phyloP scores from a whole-genome alignment of 2,113 vertebrate genomes.

The Tonatia bakeri region DNA sequence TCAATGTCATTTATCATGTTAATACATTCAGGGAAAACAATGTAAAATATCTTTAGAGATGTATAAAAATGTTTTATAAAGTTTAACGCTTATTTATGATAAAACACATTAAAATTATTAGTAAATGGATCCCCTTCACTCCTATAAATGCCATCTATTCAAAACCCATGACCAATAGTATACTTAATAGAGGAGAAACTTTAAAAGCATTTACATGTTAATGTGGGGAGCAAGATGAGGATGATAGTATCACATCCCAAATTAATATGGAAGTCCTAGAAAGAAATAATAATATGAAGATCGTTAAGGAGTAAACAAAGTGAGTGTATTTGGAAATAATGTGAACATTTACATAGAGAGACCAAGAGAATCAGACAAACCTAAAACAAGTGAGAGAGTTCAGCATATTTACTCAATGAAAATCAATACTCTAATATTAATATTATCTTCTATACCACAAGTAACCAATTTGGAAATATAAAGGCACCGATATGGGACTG shows the following conservation, averaged over 20 bases:
- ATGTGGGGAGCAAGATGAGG: conserved; percentile 1
- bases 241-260: not conserved
- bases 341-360: conserved; percentile 10
- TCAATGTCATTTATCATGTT: not conserved
- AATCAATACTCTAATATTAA: not conserved
- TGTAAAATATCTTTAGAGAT: not conserved
- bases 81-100: not conserved
- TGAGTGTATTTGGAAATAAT: not conserved
- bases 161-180: not conserved
- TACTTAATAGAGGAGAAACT: not conserved
- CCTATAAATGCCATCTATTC: not conserved
- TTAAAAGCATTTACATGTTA: not conserved
- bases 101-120: not conserved
- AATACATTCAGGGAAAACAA: not conserved
- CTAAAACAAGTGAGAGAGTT: not conserved
- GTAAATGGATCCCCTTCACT: not conserved
- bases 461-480: not conserved
- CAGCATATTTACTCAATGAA: not conserved
- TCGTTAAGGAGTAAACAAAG: conserved; percentile 2
- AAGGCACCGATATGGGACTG: not conserved
- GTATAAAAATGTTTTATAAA: not conserved
- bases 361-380: not conserved
- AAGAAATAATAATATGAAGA: not conserved
- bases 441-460: not conserved
- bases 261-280: not conserved